Base-by-base conservation (phyloP, 2,797 vertebrate genomes). In the Hybognathus amarus region DNA sequence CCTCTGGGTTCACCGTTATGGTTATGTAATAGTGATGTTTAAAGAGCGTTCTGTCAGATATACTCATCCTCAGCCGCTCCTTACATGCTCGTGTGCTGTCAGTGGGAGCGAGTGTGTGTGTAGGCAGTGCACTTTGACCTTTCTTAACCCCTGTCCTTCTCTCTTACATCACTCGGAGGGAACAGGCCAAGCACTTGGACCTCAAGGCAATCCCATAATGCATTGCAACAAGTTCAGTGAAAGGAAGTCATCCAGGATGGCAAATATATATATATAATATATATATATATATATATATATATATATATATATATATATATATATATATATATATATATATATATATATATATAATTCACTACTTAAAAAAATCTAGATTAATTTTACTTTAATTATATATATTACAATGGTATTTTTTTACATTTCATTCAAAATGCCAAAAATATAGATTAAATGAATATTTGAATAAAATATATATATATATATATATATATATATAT, bases 11-110 rank as follows among this genome's bases (percentile, higher is more conserved):
- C 79, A 80, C 76, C 75, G 83, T 63, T 54, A 85, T 85, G 88
- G 67, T 94, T 92, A 92, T 83, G 87, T 89, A 91, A 92, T 89
- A 86, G 77, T 87, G 85, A 88, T 87, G 70, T 88, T 83, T 90
- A 89, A 79, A 87, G 77, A 87, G 79, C 88, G 83, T 52, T 71
- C 64, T 68, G 74, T 45, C 24, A 69, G 74, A 33, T 71, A 79
- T 88, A 9, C 77, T 85, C 24, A 22, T 77, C 77, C 17, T 50
- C 38, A 54, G 27, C 24, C 15, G 2, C 77, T 68, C 33, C 47
- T 69, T 20, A 30, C 50, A 61, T 12, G 1, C 9, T 61, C 52
- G n/a, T n/a, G n/a, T 12, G 3, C 30, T 30, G 73, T 52, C 18
- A 52, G 20, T 33, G 18, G 9, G n/a, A 71, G 70, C 38, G 77